Percentiles rank a stretch among this genome's conserved stretches.
Evolutionary conservation across 2,113 vertebrate genomes (phyloP).

Genomic region (Ceuthmochares aereus): DNA sequence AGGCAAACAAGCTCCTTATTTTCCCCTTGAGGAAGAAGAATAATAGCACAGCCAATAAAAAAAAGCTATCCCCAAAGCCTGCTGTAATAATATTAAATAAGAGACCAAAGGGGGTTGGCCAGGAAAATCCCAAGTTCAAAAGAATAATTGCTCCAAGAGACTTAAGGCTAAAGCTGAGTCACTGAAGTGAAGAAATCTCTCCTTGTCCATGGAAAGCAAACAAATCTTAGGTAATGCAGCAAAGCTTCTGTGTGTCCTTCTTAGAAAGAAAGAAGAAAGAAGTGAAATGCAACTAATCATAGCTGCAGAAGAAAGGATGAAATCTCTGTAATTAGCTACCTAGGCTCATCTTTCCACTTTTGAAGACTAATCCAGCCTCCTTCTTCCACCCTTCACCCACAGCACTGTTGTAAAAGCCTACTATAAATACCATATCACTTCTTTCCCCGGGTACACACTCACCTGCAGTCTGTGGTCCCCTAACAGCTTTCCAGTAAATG

Average conservation of each 20-base stretch:
- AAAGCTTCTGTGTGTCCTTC: background rate
- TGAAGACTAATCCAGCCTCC: background rate
- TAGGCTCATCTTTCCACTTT: conserved; percentile 25
- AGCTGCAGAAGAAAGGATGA: conserved; percentile 37
- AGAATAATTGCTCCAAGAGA: conserved; percentile 30
- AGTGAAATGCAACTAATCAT: conserved; percentile 50
- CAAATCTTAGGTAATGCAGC: background rate
- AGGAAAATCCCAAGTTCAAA: conserved; percentile 52
- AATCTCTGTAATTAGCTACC: conserved; percentile 14
- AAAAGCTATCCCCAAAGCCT: background rate
- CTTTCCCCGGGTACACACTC: background rate
- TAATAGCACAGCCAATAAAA: background rate
- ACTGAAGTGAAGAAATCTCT: conserved; percentile 27
- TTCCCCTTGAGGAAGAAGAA: background rate
- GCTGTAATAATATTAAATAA: conserved; percentile 25
- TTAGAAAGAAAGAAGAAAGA: conserved; percentile 34
- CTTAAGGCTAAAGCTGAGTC: conserved; percentile 42
- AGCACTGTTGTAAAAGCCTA: background rate
- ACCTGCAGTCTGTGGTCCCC: background rate
- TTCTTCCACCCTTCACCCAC: background rate
- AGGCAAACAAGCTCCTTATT: background rate
- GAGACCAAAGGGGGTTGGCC: conserved; percentile 11
- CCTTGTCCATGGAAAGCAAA: conserved; percentile 14
- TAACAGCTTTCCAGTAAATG: background rate
- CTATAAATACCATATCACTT: background rate